Conservation (phyloP, 2,113 vertebrate genomes). For the Anguilla japonica region DNA sequence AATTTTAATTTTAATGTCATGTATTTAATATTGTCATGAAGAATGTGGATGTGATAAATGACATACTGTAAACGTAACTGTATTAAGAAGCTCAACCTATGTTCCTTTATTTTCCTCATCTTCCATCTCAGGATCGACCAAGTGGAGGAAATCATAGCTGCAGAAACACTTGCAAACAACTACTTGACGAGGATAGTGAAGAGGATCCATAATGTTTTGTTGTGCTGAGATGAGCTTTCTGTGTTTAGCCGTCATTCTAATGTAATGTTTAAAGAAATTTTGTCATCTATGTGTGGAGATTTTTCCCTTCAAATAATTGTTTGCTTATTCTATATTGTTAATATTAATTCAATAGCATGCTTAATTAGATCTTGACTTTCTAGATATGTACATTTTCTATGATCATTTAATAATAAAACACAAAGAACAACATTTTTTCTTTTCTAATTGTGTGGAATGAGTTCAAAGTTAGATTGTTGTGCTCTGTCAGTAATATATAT, state of each 20-base stretch:
- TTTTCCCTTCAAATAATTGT: background rate
- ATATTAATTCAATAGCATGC: background rate
- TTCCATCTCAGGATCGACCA: conserved; percentile 54
- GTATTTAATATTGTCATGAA: background rate
- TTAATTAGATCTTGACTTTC: background rate
- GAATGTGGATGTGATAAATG: background rate
- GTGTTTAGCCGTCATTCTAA: background rate
- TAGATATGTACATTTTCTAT: background rate
- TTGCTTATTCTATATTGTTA: background rate
- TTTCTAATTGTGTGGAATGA: background rate
- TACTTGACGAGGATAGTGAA: conserved; percentile 61
- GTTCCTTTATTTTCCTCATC: background rate
- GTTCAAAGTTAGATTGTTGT: background rate
- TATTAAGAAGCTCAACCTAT: background rate
- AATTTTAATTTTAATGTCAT: background rate
- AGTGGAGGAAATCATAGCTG: conserved; percentile 56
- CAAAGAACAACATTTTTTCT: background rate
- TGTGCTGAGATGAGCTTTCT: conserved; percentile 42
- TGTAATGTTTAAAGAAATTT: background rate
- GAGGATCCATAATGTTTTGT: conserved; percentile 56
- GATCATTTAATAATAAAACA: conserved; percentile 4
- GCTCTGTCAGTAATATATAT: too few species aligned
- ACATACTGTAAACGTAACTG: background rate
- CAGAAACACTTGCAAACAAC: conserved; percentile 53
- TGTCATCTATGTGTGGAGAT: background rate